These are phyloP conservation scores for Solea solea DNA, from an alignment of 2,113 vertebrate species.

Conservation along the genomic window DNA sequence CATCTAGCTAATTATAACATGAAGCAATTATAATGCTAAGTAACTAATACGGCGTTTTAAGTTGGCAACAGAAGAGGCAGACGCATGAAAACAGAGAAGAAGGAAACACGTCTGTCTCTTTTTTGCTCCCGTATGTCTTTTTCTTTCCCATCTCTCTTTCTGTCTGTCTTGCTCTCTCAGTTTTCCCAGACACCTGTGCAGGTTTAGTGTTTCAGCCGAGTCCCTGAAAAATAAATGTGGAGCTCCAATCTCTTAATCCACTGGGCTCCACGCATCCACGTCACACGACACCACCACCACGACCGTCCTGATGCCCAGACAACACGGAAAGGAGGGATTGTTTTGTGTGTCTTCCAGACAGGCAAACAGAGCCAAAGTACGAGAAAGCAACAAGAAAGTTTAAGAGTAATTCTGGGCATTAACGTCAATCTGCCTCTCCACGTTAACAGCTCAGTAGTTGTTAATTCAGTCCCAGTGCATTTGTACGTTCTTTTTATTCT, in stretches of 20 bases:
- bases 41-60: slow-evolving; percentile 23
- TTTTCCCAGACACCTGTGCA: slow-evolving; percentile 95
- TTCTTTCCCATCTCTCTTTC: slow-evolving; percentile 14
- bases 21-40: not conserved
- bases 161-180: slow-evolving; percentile 51
- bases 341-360: slow-evolving; percentile 27
- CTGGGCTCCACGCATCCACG: slow-evolving; percentile 96
- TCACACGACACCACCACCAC: slow-evolving; percentile 95
- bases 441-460: not conserved
- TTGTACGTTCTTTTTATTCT: not conserved
- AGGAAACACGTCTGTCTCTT: not conserved
- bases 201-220: slow-evolving; percentile 93
- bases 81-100: not conserved
- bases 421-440: not conserved
- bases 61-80: slow-evolving; percentile 22
- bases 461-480: not conserved
- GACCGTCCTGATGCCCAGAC: slow-evolving; percentile 90
- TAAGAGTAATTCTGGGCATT: not conserved
- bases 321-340: slow-evolving; percentile 68
- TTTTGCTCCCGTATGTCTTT: slow-evolving; percentile 18
- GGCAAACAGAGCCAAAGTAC: slow-evolving; percentile 22
- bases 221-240: slow-evolving; percentile 98
- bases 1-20: not conserved
- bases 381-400: slow-evolving; percentile 23
- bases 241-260: slow-evolving; percentile 99